These are phyloP conservation scores for Parazoanthus darwini DNA, from an alignment of 92 coral and sea anemone genomes.

Conservation along the genomic window DNA sequence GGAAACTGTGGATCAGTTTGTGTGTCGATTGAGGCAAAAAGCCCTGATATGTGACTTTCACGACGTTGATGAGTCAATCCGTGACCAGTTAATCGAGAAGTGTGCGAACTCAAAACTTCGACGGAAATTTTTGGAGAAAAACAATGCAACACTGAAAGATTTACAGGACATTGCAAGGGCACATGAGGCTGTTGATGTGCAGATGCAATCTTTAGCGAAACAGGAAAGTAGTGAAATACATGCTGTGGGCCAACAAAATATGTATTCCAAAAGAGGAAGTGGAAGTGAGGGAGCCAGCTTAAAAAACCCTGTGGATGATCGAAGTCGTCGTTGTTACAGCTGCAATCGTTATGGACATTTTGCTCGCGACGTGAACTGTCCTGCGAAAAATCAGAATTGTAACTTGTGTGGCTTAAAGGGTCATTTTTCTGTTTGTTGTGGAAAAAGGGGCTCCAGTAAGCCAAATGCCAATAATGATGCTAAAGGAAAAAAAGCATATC, in stretches of 20 bases:
- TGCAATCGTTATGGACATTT: conserved; percentile 45
- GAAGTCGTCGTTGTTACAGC: not conserved
- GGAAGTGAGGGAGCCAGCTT: conserved; percentile 1
- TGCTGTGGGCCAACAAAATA: not conserved
- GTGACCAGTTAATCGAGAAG: conserved; percentile 72
- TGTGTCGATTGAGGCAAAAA: conserved; percentile 51
- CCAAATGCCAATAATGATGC: conserved; percentile 1
- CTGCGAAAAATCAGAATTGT: conserved; percentile 39
- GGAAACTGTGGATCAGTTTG: conserved; percentile 52
- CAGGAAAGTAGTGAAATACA: not conserved
- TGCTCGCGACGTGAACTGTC: conserved; percentile 43
- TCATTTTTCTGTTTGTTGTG: conserved; percentile 45
- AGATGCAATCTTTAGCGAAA: conserved; percentile 22
- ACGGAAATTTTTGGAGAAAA: conserved; percentile 59
- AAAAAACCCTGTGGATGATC: not conserved
- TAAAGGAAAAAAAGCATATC: not conserved
- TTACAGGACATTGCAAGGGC: conserved; percentile 55
- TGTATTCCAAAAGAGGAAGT: conserved; percentile 16
- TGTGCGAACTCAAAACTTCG: conserved; percentile 49
- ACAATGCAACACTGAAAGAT: conserved; percentile 38
- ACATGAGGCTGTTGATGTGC: conserved; percentile 53
- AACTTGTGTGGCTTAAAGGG: conserved; percentile 18
- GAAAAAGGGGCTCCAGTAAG: conserved; percentile 19
- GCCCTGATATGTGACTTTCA: conserved; percentile 56
- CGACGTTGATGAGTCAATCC: conserved; percentile 50